Base-by-base conservation (phyloP, 2,888 invertebrate genomes). In the Neelides folsomi region DNA sequence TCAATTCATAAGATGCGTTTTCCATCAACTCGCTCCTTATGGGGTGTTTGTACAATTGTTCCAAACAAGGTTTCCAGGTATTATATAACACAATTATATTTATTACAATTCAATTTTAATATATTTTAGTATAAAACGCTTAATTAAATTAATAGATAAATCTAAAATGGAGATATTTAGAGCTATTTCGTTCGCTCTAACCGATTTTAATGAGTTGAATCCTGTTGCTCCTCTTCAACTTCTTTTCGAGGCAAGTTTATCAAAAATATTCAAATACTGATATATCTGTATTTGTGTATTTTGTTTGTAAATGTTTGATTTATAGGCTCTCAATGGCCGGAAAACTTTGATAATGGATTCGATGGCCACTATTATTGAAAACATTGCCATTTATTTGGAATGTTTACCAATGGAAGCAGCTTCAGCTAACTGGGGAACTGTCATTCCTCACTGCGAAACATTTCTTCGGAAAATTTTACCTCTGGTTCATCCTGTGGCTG, bases 1-100 rank as follows among this genome's bases (percentile, higher is more conserved):
- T 69, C 98, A 98, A 73, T 94, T 97, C 74, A 76, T 98, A 55
- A 80, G 98, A 63, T 97, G 95, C 69, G 86, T 92, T 56, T 76
- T 98, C 50, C 97, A 98, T 69, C 94, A 97, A 72, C 75, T 98
- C 50, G 92, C 95, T 0, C 93, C 94, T 0, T 93, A 97, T 71
- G 93, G 94, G 59, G 86, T 98, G 56, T 97, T 97, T 71, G 77
- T 88, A 59, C 95, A 97, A 74, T 81, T 98, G 69, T 94, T 97
- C 71, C 82, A 90, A 71, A 88, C 88, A 12, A 80, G 86, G 67
- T 82, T 86, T 54, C 84, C 85, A 60, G 86, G 89, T 88, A 70
- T 66, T 34, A 27, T 51, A 34, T 39, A 9, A 19, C 7, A 27
- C 7, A 27, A 27, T 27, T 27, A 27, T 27, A n/a, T n/a, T n/a